A percentile compares a stretch with the other conserved stretches of the same genome.
phyloP scores from a whole-genome alignment of 2,113 vertebrate genomes.

The Balaeniceps rex region DNA sequence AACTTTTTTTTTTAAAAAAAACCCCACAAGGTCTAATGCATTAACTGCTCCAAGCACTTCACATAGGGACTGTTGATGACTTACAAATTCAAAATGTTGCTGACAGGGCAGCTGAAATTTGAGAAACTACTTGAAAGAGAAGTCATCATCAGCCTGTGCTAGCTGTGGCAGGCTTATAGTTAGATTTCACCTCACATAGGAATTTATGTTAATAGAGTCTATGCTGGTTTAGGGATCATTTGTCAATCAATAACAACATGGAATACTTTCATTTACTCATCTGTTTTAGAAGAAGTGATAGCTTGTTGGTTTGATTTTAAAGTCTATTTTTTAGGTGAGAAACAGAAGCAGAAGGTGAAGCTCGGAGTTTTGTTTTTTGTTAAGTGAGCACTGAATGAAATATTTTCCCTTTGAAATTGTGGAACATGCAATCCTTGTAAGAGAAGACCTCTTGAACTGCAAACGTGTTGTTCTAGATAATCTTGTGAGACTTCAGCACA shows the following conservation, averaged over 20 bases:
- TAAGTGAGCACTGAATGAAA: not conserved
- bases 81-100: not conserved
- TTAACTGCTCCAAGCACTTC: not conserved
- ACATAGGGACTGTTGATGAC: not conserved
- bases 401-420: not conserved
- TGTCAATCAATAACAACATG: not conserved
- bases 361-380: not conserved
- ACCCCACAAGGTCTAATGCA: not conserved
- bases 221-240: not conserved
- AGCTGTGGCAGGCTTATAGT: not conserved
- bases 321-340: not conserved
- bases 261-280: not conserved
- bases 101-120: not conserved
- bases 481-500: not conserved
- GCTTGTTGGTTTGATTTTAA: not conserved
- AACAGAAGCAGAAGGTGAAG: not conserved
- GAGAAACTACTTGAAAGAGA: not conserved
- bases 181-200: not conserved
- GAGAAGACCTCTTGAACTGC: not conserved
- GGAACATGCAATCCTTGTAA: not conserved
- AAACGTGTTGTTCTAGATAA: constrained; percentile 7
- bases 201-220: not conserved
- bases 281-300: not conserved
- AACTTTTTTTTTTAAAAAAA: not conserved
- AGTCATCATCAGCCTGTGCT: not conserved